phyloP scores from a whole-genome alignment of 2,888 invertebrate genomes.

The Tachina grossa region DNA sequence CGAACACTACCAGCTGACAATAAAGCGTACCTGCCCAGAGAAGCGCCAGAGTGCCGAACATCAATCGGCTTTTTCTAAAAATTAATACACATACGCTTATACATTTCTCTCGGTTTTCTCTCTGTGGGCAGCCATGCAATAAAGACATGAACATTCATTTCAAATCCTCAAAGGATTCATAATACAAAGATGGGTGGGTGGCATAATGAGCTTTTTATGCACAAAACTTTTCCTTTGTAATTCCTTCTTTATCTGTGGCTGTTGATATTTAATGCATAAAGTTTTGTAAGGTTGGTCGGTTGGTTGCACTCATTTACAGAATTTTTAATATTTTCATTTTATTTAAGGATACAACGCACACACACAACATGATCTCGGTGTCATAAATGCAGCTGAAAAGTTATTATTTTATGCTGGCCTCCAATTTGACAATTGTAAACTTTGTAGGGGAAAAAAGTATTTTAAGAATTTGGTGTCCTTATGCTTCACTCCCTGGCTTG shows the following conservation, averaged over 20 bases:
- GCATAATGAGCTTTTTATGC: slow-evolving; percentile 49
- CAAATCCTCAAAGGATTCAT: slow-evolving; percentile 47
- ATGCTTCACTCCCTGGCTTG: slow-evolving; percentile 8
- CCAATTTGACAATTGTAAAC: slow-evolving; percentile 26
- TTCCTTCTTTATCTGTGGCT: slow-evolving; percentile 13
- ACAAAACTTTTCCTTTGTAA: slow-evolving; percentile 46
- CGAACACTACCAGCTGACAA: slow-evolving; percentile 14
- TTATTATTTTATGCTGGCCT: background rate
- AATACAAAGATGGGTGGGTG: slow-evolving; percentile 26
- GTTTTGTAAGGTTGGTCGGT: slow-evolving; percentile 26
- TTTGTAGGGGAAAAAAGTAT: slow-evolving; percentile 5
- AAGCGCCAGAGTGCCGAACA: too few relatives aligned
- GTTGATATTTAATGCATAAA: slow-evolving; percentile 50
- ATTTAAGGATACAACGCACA: slow-evolving; percentile 34
- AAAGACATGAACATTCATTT: slow-evolving; percentile 17
- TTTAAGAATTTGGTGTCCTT: slow-evolving; percentile 11
- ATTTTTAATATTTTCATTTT: slow-evolving; percentile 43
- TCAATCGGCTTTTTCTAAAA: too few relatives aligned
- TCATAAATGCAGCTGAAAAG: slow-evolving; percentile 16
- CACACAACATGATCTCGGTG: background rate
- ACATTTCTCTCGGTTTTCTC: too few relatives aligned
- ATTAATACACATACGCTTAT: too few relatives aligned
- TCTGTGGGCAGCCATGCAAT: too few relatives aligned
- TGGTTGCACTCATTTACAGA: slow-evolving; percentile 47
- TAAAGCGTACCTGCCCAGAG: too few relatives aligned